Evolutionary conservation across 2,888 invertebrate genomes (phyloP).

Genomic region (Octonoba sinensis): DNA sequence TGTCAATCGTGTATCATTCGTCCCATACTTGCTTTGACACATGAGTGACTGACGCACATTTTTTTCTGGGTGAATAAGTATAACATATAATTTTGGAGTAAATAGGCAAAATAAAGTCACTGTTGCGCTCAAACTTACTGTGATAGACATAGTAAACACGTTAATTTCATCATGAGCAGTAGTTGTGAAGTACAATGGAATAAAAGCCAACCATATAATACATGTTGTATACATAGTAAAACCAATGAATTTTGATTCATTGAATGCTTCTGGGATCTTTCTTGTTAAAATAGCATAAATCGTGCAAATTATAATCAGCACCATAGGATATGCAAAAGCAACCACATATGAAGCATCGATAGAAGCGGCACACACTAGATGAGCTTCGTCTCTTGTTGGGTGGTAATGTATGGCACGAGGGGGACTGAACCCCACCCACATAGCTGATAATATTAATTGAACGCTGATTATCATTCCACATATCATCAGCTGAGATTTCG

Average conservation of each 20-base stretch:
- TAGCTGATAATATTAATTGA: slow-evolving; percentile 81
- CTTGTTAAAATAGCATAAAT: slow-evolving; percentile 72
- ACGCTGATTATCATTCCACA: slow-evolving; percentile 71
- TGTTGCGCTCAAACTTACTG: slow-evolving; percentile 92
- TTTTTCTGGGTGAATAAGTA: slow-evolving; percentile 87
- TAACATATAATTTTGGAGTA: slow-evolving; percentile 93
- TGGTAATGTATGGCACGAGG: slow-evolving; percentile 91
- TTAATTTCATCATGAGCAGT: slow-evolving; percentile 79
- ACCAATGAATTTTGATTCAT: slow-evolving; percentile 73
- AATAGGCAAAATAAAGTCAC: slow-evolving; percentile 94
- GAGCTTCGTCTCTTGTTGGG: slow-evolving; percentile 91
- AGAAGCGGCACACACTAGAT: slow-evolving; percentile 89
- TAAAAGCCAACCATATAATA: slow-evolving; percentile 74
- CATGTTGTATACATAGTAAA: slow-evolving; percentile 94
- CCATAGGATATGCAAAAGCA: slow-evolving; percentile 86
- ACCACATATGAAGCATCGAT: slow-evolving; percentile 83
- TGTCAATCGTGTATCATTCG: slow-evolving; percentile 54
- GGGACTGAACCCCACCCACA: slow-evolving; percentile 93
- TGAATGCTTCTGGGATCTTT: slow-evolving; percentile 73
- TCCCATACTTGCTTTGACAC: slow-evolving; percentile 68
- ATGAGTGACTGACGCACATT: slow-evolving; percentile 81
- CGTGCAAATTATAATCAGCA: slow-evolving; percentile 82
- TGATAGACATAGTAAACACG: slow-evolving; percentile 95
- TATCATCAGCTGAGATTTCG: slow-evolving; percentile 72
- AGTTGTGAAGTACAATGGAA: slow-evolving; percentile 77